These are phyloP conservation scores for Cryptophagus acutangulus DNA, from an alignment of 2,888 invertebrate genomes.

Conservation along the genomic window DNA sequence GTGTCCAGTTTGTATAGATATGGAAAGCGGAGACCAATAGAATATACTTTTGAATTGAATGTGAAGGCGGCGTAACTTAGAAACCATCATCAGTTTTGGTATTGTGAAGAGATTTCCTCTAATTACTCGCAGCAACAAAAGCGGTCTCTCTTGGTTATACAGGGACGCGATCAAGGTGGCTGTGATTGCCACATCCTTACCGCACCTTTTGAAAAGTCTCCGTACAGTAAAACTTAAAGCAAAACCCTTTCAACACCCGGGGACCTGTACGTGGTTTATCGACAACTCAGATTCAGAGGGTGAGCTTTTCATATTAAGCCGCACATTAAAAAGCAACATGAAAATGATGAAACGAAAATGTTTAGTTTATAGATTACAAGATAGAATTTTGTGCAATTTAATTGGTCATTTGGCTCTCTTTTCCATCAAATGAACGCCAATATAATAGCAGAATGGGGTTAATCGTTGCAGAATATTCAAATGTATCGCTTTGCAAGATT, in stretches of 20 bases:
- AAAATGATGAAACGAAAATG: too few relatives aligned
- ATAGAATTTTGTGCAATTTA: too few relatives aligned
- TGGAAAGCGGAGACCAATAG: too few relatives aligned
- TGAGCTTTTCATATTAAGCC: too few relatives aligned
- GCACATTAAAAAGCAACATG: too few relatives aligned
- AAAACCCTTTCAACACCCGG: conserved; percentile 7
- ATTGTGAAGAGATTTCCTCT: conserved; percentile 31
- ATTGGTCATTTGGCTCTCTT: too few relatives aligned
- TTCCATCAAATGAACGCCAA: too few relatives aligned
- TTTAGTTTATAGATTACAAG: too few relatives aligned
- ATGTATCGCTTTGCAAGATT: too few relatives aligned
- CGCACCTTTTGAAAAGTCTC: conserved; percentile 11
- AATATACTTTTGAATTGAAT: conserved; percentile 7
- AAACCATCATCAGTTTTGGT: conserved; percentile 20
- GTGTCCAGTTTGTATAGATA: too few relatives aligned
- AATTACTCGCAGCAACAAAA: conserved; percentile 31
- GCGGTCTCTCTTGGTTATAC: conserved; percentile 29
- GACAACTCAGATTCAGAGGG: conserved; percentile 13
- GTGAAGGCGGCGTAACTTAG: conserved; percentile 22
- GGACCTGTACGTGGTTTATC: conserved; percentile 15
- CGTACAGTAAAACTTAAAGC: not conserved
- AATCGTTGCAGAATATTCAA: too few relatives aligned
- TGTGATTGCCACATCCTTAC: conserved; percentile 19
- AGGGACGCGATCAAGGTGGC: conserved; percentile 24
- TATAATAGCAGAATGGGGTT: too few relatives aligned